Evolutionary conservation across 2,888 invertebrate genomes (phyloP).

Genomic region (Venusia cambrica): DNA sequence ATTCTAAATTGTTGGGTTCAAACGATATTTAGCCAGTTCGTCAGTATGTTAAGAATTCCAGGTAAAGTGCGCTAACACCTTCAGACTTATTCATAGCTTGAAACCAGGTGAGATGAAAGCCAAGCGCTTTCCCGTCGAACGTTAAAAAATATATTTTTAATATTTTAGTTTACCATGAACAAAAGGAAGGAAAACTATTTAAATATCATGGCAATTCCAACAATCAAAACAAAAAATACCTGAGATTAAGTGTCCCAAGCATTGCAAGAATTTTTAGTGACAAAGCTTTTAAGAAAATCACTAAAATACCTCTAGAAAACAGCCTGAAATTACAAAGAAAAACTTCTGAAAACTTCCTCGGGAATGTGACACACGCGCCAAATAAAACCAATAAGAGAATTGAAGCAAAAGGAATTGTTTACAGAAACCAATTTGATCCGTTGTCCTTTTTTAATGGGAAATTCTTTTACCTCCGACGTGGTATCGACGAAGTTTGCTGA

Average conservation of each 20-base stretch:
- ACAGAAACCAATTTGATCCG: slow-evolving; percentile 60
- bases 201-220: too few species aligned
- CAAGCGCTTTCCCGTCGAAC: too few species aligned
- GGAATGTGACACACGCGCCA: slow-evolving; percentile 56
- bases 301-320: slow-evolving; percentile 14
- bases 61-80: too few species aligned
- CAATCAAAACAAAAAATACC: slow-evolving; percentile 16
- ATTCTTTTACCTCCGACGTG: slow-evolving; percentile 60
- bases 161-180: too few species aligned
- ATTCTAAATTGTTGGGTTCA: too few species aligned
- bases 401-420: slow-evolving; percentile 55
- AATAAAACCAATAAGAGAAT: slow-evolving; percentile 68
- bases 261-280: slow-evolving; percentile 27
- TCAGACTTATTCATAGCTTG: too few species aligned
- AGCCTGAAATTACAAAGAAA: slow-evolving; percentile 20
- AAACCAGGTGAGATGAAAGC: too few species aligned
- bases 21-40: too few species aligned
- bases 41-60: too few species aligned
- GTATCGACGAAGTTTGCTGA: slow-evolving; percentile 54
- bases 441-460: slow-evolving; percentile 67
- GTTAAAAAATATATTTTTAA: too few species aligned
- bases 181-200: too few species aligned
- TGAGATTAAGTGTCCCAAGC: slow-evolving; percentile 17
- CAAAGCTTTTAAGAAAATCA: slow-evolving; percentile 16
- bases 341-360: slow-evolving; percentile 21